phyloP scores from a whole-genome alignment of 2,888 invertebrate species.

The Quadroppia sp. region DNA sequence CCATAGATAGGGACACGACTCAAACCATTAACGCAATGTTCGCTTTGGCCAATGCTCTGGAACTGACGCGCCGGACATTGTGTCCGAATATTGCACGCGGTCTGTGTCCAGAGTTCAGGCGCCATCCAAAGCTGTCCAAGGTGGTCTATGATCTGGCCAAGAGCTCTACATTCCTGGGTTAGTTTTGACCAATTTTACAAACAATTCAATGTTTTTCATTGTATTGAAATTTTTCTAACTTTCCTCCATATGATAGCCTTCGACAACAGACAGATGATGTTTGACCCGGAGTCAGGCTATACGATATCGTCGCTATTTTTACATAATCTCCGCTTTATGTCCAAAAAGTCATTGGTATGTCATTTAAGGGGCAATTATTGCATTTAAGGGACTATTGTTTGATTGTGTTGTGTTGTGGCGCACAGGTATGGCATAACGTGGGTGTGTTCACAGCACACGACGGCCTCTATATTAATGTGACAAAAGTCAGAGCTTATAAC shows the following conservation, averaged over 20 bases:
- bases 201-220: background rate
- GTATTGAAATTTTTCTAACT: background rate
- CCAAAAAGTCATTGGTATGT: background rate
- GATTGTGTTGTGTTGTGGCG: too few relatives aligned
- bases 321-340: background rate
- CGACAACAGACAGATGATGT: conserved; percentile 6
- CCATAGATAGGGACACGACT: conserved; percentile 50
- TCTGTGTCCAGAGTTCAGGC: conserved; percentile 44
- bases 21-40: conserved; percentile 54
- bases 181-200: background rate
- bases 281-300: conserved; percentile 11
- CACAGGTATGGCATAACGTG: conserved; percentile 17
- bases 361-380: too few relatives aligned
- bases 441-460: conserved; percentile 1
- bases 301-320: background rate
- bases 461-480: background rate
- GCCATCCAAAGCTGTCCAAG: conserved; percentile 23
- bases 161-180: conserved; percentile 14
- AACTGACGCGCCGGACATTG: conserved; percentile 50
- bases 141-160: conserved; percentile 27
- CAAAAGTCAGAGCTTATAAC: conserved; percentile 21
- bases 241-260: background rate
- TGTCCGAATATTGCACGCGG: conserved; percentile 48
- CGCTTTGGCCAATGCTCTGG: conserved; percentile 52
- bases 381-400: background rate